Conservation (phyloP, 2,113 vertebrate genomes). For the Seriola rivoliana region DNA sequence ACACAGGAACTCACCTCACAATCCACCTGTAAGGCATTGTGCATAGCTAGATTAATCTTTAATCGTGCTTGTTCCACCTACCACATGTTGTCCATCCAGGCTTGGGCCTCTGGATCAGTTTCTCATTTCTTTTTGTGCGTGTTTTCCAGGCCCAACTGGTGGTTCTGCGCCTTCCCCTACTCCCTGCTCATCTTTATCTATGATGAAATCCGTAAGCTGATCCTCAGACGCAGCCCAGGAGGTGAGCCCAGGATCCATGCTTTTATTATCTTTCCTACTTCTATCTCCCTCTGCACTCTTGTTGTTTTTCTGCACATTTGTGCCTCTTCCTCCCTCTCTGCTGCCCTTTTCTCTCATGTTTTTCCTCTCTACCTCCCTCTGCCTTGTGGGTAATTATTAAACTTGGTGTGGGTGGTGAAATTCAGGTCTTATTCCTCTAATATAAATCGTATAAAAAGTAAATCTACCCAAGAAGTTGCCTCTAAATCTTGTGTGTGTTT, state of each 20-base stretch:
- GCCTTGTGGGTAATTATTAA: not conserved
- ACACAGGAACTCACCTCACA: not conserved
- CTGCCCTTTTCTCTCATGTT: not conserved
- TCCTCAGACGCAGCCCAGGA: conserved; percentile 88
- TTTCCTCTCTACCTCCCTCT: not conserved
- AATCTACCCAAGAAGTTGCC: not conserved
- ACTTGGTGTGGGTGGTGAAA: not conserved
- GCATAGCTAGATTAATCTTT: not conserved
- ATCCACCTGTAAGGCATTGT: not conserved
- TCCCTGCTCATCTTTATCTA: conserved; percentile 89
- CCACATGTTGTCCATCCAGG: conserved; percentile 25
- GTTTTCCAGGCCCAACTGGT: conserved; percentile 86
- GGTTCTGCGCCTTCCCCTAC: conserved; percentile 90
- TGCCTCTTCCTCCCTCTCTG: not conserved
- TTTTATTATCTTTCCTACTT: conserved; percentile 40
- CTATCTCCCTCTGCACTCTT: not conserved
- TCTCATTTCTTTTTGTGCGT: conserved; percentile 36
- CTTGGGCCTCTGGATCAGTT: conserved; percentile 33
- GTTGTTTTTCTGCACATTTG: not conserved
- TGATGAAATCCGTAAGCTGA: conserved; percentile 89
- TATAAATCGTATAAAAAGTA: not conserved
- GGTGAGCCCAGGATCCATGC: conserved; percentile 74
- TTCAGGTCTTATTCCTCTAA: not conserved
- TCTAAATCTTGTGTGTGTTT: conserved; percentile 15
- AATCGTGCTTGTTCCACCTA: conserved; percentile 10